Evolutionary conservation across 2,888 invertebrate species (phyloP).

Genomic region (Oxyscelio sp.): DNA sequence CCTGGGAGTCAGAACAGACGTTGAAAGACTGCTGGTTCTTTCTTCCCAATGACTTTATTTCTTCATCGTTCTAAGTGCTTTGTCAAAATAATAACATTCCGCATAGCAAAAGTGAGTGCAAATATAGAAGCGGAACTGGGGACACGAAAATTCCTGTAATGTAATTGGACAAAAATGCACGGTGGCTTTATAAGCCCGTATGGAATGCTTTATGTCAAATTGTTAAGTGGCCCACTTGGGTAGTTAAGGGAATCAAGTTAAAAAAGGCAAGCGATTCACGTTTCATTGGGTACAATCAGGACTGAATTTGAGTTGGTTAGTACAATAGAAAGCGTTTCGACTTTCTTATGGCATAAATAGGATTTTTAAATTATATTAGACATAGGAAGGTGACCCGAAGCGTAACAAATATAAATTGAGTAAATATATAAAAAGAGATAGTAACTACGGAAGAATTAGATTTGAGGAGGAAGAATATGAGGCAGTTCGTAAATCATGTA

Average conservation of each 20-base stretch:
- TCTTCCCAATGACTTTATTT: constrained; percentile 58
- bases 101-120: constrained; percentile 38
- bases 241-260: constrained; percentile 21
- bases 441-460: too few species aligned
- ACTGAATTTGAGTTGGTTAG: neutral
- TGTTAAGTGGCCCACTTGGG: constrained; percentile 48
- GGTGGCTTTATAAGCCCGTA: constrained; percentile 15
- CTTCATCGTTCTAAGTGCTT: constrained; percentile 49
- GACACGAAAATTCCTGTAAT: constrained; percentile 6
- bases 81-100: constrained; percentile 54
- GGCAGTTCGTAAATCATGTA: too few species aligned
- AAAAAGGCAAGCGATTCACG: too few species aligned
- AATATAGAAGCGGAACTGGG: constrained; percentile 29
- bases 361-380: too few species aligned
- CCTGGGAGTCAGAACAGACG: constrained; percentile 63
- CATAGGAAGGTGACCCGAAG: too few species aligned
- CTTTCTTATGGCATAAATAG: too few species aligned
- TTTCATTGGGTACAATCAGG: too few species aligned
- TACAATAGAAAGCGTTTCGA: too few species aligned
- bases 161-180: constrained; percentile 37
- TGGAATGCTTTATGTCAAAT: constrained; percentile 45
- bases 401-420: too few species aligned
- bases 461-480: too few species aligned
- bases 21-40: constrained; percentile 59
- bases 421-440: too few species aligned